Evolutionary conservation across 2,797 vertebrate species (phyloP).

Genomic region (Enteromius treurensis): DNA sequence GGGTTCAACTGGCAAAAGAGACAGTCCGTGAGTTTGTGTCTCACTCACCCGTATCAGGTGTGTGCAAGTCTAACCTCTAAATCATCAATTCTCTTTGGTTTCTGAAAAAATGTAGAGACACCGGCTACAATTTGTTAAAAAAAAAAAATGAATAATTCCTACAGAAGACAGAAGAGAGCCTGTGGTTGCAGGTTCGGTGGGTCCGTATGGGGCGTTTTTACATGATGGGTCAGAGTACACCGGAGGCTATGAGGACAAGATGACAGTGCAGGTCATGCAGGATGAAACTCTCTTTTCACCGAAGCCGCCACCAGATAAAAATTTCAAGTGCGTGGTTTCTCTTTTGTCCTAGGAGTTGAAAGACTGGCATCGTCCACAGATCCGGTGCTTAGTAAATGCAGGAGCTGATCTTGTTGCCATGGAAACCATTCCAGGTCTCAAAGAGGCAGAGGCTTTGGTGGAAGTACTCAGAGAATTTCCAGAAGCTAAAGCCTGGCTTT

Average conservation of each 20-base stretch:
- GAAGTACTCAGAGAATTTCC: constrained; percentile 83
- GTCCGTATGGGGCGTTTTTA: constrained; percentile 81
- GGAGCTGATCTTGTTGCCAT: constrained; percentile 82
- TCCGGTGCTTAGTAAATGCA: constrained; percentile 74
- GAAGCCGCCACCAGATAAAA: background rate
- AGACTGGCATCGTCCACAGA: constrained; percentile 79
- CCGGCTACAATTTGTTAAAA: background rate
- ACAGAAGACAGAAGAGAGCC: constrained; percentile 63
- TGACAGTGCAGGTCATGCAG: constrained; percentile 77
- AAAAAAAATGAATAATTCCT: background rate
- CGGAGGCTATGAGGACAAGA: constrained; percentile 74
- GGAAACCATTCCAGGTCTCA: constrained; percentile 83
- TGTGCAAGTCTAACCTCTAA: background rate
- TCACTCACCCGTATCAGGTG: constrained; percentile 64
- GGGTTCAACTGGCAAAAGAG: constrained; percentile 78
- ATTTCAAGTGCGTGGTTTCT: constrained; percentile 24
- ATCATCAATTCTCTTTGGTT: background rate
- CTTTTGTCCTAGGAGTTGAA: constrained; percentile 74
- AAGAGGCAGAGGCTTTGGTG: constrained; percentile 79
- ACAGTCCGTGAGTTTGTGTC: constrained; percentile 65
- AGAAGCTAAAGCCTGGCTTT: constrained; percentile 77
- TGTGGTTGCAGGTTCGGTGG: constrained; percentile 81
- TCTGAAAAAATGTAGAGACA: background rate
- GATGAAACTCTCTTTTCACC: background rate
- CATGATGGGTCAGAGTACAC: constrained; percentile 82